phyloP scores from a whole-genome alignment of 2,113 vertebrate genomes.

The Ameiurus melas region DNA sequence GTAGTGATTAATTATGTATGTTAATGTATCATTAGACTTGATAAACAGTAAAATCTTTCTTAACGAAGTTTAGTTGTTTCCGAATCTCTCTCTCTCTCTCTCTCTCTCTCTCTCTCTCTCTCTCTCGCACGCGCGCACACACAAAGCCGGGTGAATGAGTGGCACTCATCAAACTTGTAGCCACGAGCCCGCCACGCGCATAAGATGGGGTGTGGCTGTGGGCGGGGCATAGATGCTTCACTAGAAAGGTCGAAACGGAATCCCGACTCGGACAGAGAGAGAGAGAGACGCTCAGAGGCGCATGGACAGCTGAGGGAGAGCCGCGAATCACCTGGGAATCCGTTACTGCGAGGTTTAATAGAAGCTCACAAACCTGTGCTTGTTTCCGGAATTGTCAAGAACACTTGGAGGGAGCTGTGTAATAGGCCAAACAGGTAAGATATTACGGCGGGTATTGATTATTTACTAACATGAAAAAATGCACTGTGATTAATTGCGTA shows the following conservation, averaged over 20 bases:
- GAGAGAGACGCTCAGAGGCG: slow-evolving; percentile 60
- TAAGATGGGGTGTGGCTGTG: slow-evolving; percentile 63
- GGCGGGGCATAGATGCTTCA: slow-evolving; percentile 65
- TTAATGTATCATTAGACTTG: not conserved
- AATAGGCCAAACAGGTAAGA: slow-evolving; percentile 12
- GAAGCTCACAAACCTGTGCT: not conserved
- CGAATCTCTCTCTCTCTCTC: not conserved
- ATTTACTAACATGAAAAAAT: not conserved
- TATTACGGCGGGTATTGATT: not conserved
- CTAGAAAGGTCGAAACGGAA: slow-evolving; percentile 59
- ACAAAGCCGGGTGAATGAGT: slow-evolving; percentile 40
- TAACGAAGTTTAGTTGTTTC: not conserved
- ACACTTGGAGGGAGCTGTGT: not conserved
- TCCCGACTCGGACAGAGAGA: slow-evolving; percentile 45
- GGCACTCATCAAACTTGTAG: slow-evolving; percentile 62
- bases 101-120: not conserved
- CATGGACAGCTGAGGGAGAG: slow-evolving; percentile 63
- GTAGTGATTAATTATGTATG: not conserved
- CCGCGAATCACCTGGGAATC: slow-evolving; percentile 45
- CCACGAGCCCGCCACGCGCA: slow-evolving; percentile 78
- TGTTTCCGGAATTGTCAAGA: not conserved
- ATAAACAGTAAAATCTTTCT: not conserved
- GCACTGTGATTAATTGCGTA: not conserved
- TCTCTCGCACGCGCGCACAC: slow-evolving; percentile 49
- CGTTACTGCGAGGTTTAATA: not conserved